Conservation (phyloP, 1,140 invertebrate species). For the Magallana gigas region DNA sequence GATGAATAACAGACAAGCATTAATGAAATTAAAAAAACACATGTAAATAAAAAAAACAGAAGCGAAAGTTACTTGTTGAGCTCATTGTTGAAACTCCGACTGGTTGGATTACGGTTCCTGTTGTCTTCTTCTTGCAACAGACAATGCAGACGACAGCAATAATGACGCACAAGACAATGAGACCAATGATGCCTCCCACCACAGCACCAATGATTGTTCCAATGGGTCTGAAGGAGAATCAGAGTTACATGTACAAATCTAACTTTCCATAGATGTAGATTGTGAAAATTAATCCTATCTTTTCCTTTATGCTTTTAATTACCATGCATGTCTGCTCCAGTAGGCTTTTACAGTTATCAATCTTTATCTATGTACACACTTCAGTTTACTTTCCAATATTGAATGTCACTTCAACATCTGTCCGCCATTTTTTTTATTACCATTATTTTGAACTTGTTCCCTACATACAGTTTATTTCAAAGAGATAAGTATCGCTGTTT, state of each 20-base stretch:
- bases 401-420: no score
- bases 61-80: not conserved
- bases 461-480: no score
- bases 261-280: not conserved
- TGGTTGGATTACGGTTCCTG: not conserved
- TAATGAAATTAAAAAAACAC: no score
- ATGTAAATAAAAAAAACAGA: no score
- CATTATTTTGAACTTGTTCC: no score
- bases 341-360: no score
- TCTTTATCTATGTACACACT: no score
- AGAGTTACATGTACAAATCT: not conserved
- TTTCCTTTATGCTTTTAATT: not conserved
- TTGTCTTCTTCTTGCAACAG: not conserved
- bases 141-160: not conserved
- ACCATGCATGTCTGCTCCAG: not conserved
- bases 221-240: not conserved
- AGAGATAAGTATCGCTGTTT: no score
- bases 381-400: no score
- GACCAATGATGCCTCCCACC: not conserved
- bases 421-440: no score
- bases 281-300: not conserved
- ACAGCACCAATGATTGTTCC: conserved; percentile 13
- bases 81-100: not conserved
- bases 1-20: no score
- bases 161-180: not conserved